Evolutionary conservation across 2,888 invertebrate species (phyloP).

Genomic region (Mechanitis messenoides): DNA sequence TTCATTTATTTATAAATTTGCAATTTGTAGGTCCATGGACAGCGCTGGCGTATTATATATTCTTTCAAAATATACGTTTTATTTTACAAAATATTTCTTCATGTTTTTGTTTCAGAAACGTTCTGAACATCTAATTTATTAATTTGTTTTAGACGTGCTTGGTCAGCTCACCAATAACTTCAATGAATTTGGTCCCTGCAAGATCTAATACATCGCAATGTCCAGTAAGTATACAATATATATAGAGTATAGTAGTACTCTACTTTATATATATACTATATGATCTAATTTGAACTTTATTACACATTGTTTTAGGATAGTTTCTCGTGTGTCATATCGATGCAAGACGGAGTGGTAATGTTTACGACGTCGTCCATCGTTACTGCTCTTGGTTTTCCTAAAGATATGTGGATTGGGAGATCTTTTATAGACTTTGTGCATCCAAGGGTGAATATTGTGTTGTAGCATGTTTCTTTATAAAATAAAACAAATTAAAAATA

Average conservation of each 20-base stretch:
- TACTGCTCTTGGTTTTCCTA: constrained; percentile 84
- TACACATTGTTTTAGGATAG: constrained; percentile 74
- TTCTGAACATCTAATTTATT: not conserved
- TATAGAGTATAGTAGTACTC: not conserved
- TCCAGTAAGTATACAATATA: constrained; percentile 8
- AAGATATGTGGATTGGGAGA: constrained; percentile 89
- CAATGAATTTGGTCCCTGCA: constrained; percentile 21
- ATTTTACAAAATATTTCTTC: too few species aligned
- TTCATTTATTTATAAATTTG: not conserved
- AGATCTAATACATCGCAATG: constrained; percentile 10
- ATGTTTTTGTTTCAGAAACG: too few species aligned
- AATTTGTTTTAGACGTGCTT: constrained; percentile 16
- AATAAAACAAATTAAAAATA: too few species aligned
- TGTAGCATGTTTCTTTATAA: too few species aligned
- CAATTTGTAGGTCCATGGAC: not conserved
- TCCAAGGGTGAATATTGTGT: constrained; percentile 73
- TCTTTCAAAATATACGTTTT: too few species aligned
- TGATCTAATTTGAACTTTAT: too few species aligned
- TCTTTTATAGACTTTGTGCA: constrained; percentile 93
- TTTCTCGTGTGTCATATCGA: constrained; percentile 87
- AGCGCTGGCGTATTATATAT: too few species aligned
- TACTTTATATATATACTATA: not conserved
- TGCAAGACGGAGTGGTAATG: constrained; percentile 88
- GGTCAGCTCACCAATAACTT: constrained; percentile 18
- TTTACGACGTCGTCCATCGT: constrained; percentile 84